Percentiles rank a stretch among this genome's conserved stretches.
phyloP scores from a whole-genome alignment of 2,888 invertebrate genomes.

The Lithophane ornitopus region DNA sequence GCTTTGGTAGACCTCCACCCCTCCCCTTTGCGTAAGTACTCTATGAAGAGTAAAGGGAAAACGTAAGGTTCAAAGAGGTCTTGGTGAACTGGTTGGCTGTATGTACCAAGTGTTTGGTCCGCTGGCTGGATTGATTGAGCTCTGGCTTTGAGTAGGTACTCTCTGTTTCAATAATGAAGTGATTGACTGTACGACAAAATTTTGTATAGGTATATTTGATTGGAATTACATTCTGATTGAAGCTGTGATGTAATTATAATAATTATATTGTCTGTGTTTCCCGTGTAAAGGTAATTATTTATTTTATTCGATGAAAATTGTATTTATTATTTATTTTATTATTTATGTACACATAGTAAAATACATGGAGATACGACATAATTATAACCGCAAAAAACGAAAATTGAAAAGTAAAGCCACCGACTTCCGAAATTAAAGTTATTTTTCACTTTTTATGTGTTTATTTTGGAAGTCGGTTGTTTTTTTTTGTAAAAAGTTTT shows the following conservation, averaged over 20 bases:
- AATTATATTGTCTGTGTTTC: background rate
- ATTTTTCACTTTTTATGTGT: no score
- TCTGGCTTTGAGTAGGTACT: conserved; percentile 71
- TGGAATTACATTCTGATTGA: conserved; percentile 25
- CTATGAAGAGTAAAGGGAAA: conserved; percentile 41
- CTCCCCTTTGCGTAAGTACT: conserved; percentile 7
- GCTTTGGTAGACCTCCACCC: conserved; percentile 64
- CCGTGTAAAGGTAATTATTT: background rate
- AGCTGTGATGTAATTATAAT: background rate
- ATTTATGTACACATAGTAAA: no score
- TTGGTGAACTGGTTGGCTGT: conserved; percentile 67
- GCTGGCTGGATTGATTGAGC: conserved; percentile 86
- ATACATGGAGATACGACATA: no score
- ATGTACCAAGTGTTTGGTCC: conserved; percentile 84
- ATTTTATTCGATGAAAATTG: background rate
- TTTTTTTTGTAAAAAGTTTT: no score
- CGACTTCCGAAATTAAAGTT: no score
- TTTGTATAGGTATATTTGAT: conserved; percentile 50
- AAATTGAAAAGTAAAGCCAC: no score
- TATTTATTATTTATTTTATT: no score
- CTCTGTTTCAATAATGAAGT: conserved; percentile 85
- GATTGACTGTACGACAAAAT: conserved; percentile 67
- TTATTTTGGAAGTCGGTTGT: no score
- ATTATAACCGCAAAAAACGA: no score
- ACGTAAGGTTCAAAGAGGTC: conserved; percentile 68